Evolutionary conservation across 1,140 invertebrate genomes (phyloP).

Genomic region (Panagrolaimus sp.): DNA sequence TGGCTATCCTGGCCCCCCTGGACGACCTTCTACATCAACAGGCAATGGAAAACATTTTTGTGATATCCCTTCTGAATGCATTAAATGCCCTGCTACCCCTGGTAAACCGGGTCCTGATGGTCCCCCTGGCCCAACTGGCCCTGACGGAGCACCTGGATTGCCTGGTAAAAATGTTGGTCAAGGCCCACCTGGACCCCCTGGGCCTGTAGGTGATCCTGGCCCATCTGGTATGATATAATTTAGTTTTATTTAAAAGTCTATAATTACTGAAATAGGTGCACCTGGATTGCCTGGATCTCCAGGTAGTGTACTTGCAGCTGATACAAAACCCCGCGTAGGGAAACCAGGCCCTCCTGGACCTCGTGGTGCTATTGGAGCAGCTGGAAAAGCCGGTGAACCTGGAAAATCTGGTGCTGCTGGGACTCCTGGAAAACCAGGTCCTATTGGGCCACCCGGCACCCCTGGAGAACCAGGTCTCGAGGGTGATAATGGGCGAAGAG

Average conservation of each 20-base stretch:
- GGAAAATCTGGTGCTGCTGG: not conserved
- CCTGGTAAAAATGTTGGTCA: not conserved
- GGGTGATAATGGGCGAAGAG: conserved; percentile 16
- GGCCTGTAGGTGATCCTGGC: not conserved
- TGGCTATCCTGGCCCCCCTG: conserved; percentile 30
- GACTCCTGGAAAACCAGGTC: not conserved
- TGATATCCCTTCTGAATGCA: conserved; percentile 26
- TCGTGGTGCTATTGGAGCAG: conserved; percentile 21
- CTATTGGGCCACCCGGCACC: not conserved
- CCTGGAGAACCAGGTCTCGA: conserved; percentile 25
- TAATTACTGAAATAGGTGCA: too few relatives aligned
- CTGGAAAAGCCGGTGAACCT: conserved; percentile 16
- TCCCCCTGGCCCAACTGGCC: conserved; percentile 6
- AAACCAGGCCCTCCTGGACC: conserved; percentile 20
- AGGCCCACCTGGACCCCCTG: conserved; percentile 15
- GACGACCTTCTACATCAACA: conserved; percentile 29
- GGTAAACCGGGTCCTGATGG: conserved; percentile 17
- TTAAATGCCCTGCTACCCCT: conserved; percentile 36
- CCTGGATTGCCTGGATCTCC: conserved; percentile 27
- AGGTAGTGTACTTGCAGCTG: conserved; percentile 17
- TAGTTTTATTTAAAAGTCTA: too few relatives aligned
- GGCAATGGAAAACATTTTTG: not conserved
- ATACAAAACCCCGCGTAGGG: conserved; percentile 24
- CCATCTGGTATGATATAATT: too few relatives aligned
- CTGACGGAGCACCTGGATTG: conserved; percentile 7